A percentile compares a stretch with the other conserved stretches of the same genome.
Conservation (phyloP, 2,888 invertebrate genomes). For the Pseudococcus jackbeardsleyi region DNA sequence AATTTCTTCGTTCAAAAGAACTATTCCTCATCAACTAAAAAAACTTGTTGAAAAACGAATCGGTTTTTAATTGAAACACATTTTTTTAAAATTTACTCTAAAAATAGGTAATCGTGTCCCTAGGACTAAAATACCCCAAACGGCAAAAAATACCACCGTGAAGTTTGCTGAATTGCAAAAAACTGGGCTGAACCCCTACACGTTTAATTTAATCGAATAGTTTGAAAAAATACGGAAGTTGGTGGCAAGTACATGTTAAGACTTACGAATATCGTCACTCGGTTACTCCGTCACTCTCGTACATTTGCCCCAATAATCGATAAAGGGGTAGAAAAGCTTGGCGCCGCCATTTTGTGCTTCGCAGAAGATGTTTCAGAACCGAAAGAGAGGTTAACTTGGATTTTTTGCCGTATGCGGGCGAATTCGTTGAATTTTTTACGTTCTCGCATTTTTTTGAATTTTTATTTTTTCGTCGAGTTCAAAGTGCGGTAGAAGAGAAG, state of each 20-base stretch:
- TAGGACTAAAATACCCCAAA: background rate
- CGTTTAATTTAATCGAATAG: background rate
- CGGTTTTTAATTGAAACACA: background rate
- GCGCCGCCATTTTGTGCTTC: slow-evolving; percentile 48
- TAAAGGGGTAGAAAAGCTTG: slow-evolving; percentile 53
- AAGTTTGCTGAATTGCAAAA: slow-evolving; percentile 16
- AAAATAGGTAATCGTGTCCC: background rate
- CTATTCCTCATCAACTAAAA: no score
- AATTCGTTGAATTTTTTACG: slow-evolving; percentile 21
- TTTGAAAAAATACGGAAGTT: slow-evolving; percentile 25
- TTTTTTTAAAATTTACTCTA: background rate
- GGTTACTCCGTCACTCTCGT: background rate
- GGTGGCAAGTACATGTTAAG: slow-evolving; percentile 12
- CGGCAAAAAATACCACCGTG: background rate
- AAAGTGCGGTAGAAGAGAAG: background rate
- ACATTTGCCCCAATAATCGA: slow-evolving; percentile 38
- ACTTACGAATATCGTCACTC: slow-evolving; percentile 11
- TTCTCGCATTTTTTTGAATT: background rate
- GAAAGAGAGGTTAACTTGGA: slow-evolving; percentile 6
- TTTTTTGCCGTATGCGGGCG: background rate
- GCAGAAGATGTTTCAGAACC: slow-evolving; percentile 27
- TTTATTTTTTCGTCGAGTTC: background rate
- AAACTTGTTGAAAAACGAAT: background rate
- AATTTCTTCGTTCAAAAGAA: no score
- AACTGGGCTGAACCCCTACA: background rate